These are phyloP conservation scores for Drosophila nannoptera DNA, from an alignment of 1,140 invertebrate species.

Conservation along the genomic window DNA sequence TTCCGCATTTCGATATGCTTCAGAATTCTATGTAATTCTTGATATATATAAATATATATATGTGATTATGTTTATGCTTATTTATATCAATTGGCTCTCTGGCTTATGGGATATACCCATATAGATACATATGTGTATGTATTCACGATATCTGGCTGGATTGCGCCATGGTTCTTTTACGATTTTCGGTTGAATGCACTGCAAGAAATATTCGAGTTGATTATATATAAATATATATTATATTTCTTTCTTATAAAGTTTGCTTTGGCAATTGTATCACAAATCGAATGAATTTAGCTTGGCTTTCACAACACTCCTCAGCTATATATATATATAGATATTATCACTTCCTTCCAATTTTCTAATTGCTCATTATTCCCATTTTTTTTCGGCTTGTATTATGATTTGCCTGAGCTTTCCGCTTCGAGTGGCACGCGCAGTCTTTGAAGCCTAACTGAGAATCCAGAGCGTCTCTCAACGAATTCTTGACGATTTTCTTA, in stretches of 20 bases:
- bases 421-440: slow-evolving; percentile 4
- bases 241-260: neutral
- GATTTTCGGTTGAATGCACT: slow-evolving; percentile 14
- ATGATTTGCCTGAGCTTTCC: neutral
- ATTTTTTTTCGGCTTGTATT: neutral
- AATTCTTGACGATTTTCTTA: slow-evolving; percentile 8
- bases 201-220: slow-evolving; percentile 19
- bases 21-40: neutral
- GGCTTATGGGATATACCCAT: neutral
- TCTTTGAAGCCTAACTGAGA: slow-evolving; percentile 22
- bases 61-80: neutral
- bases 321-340: neutral
- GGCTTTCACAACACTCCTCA: neutral
- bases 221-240: neutral
- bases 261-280: too few relatives aligned
- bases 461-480: slow-evolving; percentile 1
- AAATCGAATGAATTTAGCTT: neutral
- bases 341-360: neutral
- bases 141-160: neutral
- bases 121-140: neutral
- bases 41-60: slow-evolving; percentile 3
- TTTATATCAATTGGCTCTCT: too few relatives aligned
- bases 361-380: neutral
- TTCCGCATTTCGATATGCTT: slow-evolving; percentile 29
- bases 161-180: slow-evolving; percentile 18